Evolutionary conservation across 2,888 invertebrate genomes (phyloP).

Genomic region (Lagria hirta): DNA sequence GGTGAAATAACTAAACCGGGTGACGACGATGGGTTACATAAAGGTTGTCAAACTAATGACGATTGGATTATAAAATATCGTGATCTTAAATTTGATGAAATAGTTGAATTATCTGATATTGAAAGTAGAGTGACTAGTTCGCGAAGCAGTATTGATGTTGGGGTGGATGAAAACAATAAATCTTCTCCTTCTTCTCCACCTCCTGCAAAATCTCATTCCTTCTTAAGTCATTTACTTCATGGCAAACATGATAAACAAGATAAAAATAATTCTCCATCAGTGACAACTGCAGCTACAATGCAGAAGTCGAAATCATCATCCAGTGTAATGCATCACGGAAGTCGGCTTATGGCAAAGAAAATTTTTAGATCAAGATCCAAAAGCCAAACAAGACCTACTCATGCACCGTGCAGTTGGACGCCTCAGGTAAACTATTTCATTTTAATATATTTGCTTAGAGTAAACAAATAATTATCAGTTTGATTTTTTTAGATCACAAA

Average conservation of each 20-base stretch:
- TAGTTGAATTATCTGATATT: slow-evolving; percentile 48
- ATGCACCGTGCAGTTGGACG: slow-evolving; percentile 71
- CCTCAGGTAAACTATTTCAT: slow-evolving; percentile 75
- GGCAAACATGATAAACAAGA: slow-evolving; percentile 54
- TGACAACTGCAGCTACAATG: slow-evolving; percentile 60
- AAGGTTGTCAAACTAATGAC: slow-evolving; percentile 77
- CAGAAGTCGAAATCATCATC: slow-evolving; percentile 89
- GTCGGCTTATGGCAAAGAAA: slow-evolving; percentile 76
- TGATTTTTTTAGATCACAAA: not conserved
- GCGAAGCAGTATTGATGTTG: slow-evolving; percentile 58
- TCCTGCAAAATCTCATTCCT: slow-evolving; percentile 61
- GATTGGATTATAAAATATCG: slow-evolving; percentile 68
- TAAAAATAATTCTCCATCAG: slow-evolving; percentile 42
- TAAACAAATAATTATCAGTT: too few species aligned
- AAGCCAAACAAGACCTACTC: slow-evolving; percentile 68
- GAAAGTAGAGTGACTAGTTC: slow-evolving; percentile 58
- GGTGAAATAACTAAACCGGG: slow-evolving; percentile 73
- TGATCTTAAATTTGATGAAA: slow-evolving; percentile 54
- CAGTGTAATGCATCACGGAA: slow-evolving; percentile 76
- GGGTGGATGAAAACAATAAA: slow-evolving; percentile 50
- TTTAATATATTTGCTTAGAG: not conserved
- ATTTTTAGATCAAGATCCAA: slow-evolving; percentile 85
- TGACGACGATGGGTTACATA: slow-evolving; percentile 75
- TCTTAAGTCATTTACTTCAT: slow-evolving; percentile 64
- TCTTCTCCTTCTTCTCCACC: slow-evolving; percentile 54